phyloP scores from a whole-genome alignment of 2,888 invertebrate genomes.

The Ashinkailepas kermadecensis region DNA sequence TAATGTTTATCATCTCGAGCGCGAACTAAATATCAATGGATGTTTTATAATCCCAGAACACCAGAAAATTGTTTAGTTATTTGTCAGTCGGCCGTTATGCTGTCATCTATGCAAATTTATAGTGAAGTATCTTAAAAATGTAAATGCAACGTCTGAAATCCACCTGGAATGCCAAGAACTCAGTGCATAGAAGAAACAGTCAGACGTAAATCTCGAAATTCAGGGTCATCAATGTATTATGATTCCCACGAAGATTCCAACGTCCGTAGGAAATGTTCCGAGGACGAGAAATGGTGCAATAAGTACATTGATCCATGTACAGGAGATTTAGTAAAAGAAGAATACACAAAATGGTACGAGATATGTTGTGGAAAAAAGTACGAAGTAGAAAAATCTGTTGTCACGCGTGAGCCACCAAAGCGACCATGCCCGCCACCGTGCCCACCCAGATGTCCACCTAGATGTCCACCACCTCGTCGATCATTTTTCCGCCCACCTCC shows the following conservation, averaged over 20 bases:
- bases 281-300: slow-evolving; percentile 11
- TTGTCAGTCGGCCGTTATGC: neutral
- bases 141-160: too few species aligned
- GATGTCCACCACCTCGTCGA: neutral
- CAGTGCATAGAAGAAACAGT: neutral
- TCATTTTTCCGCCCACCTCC: neutral
- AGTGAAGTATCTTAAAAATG: too few species aligned
- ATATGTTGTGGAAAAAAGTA: slow-evolving; percentile 5
- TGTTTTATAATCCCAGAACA: too few species aligned
- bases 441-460: neutral
- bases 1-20: too few species aligned
- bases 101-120: neutral
- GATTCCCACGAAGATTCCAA: neutral
- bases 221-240: neutral
- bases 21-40: too few species aligned
- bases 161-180: neutral
- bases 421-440: neutral
- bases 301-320: slow-evolving; percentile 11
- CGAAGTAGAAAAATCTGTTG: slow-evolving; percentile 5
- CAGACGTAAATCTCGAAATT: neutral
- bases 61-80: neutral
- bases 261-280: neutral
- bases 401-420: slow-evolving; percentile 7
- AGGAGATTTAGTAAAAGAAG: neutral
- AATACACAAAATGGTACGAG: neutral